Base-by-base conservation (phyloP, 1,140 invertebrate genomes). In the Leptonema lineaticorne region DNA sequence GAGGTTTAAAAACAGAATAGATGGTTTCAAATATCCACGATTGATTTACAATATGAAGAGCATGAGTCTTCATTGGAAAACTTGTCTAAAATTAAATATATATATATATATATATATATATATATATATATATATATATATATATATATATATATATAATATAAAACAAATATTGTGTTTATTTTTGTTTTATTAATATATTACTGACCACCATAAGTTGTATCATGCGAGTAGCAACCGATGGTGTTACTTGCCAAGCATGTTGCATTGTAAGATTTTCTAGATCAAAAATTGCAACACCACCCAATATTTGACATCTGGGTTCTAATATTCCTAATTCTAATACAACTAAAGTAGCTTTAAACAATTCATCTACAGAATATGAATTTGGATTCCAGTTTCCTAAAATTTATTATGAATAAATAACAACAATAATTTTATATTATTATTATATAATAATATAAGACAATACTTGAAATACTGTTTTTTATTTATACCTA, bases 11-110 rank as follows among this genome's bases (percentile, higher is more conserved):
- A 6, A 92, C 85, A 53, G 85, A 85, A 75, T 87, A 92, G 22
- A 90, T 87, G 29, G 89, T 87, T 74, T 91, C 90, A 74, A 92
- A 92, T 0, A 91, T 77, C 89, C 90, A 92, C 0, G 90, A 89
- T 73, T 93, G 89, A 74, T 91, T 86, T 0, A 93, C 82, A 41
- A 93, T 88, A 76, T 93, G 91, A 37, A 93, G 86, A 0, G 90
- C 88, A 67, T 90, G 78, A 0, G 88, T 90, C 33, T 86, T 88
- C 71, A 90, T 86, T 0, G 91, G 90, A 75, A 91, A 91, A 59
- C 88, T 85, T 0, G 88, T 87, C 83, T 88, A 75, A 59, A 83
- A 81, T 67, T 48, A 62, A 57, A 27, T 58, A 41, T 50, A 37
- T 59, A 0, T 29, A 27, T 9, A 14, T 22, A n/a, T n/a, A n/a